Base-by-base conservation (phyloP, 2,888 invertebrate genomes). In the Hydroisotoma schaefferi region DNA sequence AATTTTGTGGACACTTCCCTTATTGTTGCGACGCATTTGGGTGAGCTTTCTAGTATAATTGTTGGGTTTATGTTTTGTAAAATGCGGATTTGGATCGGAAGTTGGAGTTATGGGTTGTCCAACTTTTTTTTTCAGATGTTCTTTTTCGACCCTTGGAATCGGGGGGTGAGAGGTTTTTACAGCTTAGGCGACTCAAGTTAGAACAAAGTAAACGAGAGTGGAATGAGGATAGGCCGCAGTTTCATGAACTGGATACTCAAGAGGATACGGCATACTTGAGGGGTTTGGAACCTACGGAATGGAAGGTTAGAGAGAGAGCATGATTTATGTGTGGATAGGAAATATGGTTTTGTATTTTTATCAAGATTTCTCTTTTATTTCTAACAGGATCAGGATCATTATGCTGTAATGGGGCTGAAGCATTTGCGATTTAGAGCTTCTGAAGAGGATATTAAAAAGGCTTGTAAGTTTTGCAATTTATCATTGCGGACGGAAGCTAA, bases 221-320 rank as follows among this genome's bases (percentile, higher is more conserved):
- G 59, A 53, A 51, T 1, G 37, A 26, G 37, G 29, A 40, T 18
- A 54, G 52, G 23, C 48, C 52, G 6, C 26, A 54, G 55, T 23
- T 55, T 5, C 55, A 55, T 10, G 73, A 74, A 55, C 61, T 74
- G 8, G 74, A 74, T 55, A 65, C 73, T 70, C 83, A 87, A 65
- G 88, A 87, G 72, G 88, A 93, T 77, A 83, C 91, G 8, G 84
- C 85, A 59, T 92, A 90, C 76, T 80, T 97, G 65, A 82, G 89
- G 69, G 90, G 90, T 62, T 80, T 97, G 68, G 92, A 97, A 79
- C 97, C 97, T 2, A 94, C 90, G 77, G 90, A 94, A 74, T 98
- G 95, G 95, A 97, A 95, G 77, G 80, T 80, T 69, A 28, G 20
- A 8, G n/a, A 22, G 20, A 47, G 26, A 6, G 25, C 8, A 8